Evolutionary conservation across 2,797 vertebrate species (phyloP).

Genomic region (Scarus forsteni): DNA sequence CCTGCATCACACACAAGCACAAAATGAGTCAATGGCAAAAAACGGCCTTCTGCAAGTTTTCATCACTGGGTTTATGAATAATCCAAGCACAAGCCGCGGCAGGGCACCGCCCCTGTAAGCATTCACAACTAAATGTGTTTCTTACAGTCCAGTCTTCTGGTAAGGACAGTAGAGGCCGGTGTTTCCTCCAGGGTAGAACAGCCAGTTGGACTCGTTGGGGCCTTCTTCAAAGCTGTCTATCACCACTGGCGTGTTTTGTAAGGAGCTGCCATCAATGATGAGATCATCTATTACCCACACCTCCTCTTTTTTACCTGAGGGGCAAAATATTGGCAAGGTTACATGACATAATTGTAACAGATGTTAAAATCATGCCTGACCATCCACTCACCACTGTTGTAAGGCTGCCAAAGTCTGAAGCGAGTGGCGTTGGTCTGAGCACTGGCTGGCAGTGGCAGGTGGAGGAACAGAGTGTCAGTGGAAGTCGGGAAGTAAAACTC

Average conservation of each 20-base stretch:
- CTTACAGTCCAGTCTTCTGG: conserved; percentile 94
- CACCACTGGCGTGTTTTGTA: conserved; percentile 90
- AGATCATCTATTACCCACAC: conserved; percentile 99
- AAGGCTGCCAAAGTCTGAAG: conserved; percentile 98
- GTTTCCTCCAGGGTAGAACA: conserved; percentile 97
- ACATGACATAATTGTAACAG: conserved; percentile 5
- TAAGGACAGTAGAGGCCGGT: conserved; percentile 97
- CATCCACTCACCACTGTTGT: conserved; percentile 90
- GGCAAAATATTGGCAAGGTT: conserved; percentile 24
- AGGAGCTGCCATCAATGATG: conserved; percentile 94
- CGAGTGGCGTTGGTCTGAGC: conserved; percentile 95
- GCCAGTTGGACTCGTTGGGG: conserved; percentile 94
- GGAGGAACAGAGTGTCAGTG: conserved; percentile 94
- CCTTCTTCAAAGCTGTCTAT: conserved; percentile 95
- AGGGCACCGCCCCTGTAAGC: neutral
- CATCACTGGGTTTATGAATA: neutral
- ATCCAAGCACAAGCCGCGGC: conserved; percentile 8
- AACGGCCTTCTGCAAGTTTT: conserved; percentile 29
- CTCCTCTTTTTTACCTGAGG: conserved; percentile 96
- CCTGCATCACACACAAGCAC: conserved; percentile 76
- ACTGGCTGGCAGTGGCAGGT: conserved; percentile 89
- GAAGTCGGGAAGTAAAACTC: conserved; percentile 98
- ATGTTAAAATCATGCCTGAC: neutral
- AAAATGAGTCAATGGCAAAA: conserved; percentile 25
- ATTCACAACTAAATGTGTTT: conserved; percentile 36